Evolutionary conservation across 2,888 invertebrate species (phyloP).

Genomic region (Osedax fenrisi): DNA sequence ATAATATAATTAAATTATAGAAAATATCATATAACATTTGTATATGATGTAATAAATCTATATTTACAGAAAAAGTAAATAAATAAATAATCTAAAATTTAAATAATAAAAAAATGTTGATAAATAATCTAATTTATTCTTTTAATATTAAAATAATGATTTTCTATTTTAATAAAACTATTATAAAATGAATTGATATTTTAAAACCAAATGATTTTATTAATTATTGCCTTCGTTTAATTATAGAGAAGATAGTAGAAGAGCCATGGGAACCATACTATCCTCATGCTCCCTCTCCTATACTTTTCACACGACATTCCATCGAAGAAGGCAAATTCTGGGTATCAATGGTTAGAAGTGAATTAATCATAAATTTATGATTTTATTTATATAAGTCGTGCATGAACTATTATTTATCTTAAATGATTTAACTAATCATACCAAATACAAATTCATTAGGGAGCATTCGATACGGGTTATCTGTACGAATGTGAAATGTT

Average conservation of each 20-base stretch:
- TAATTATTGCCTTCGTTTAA: slow-evolving; percentile 37
- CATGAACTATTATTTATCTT: background rate
- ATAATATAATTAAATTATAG: no score
- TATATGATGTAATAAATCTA: no score
- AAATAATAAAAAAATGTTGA: no score
- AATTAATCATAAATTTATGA: no score
- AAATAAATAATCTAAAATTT: no score
- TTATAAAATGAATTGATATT: no score
- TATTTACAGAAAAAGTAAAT: no score
- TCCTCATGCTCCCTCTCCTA: slow-evolving; percentile 47
- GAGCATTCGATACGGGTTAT: slow-evolving; percentile 50
- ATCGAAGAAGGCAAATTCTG: slow-evolving; percentile 45
- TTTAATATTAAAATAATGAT: no score
- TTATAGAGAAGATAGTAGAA: slow-evolving; percentile 38
- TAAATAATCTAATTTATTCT: no score
- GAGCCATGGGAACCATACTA: slow-evolving; percentile 46
- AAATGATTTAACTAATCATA: background rate
- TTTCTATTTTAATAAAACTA: no score
- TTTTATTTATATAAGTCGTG: no score
- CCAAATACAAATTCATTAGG: slow-evolving; percentile 27
- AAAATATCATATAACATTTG: no score
- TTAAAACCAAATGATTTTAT: slow-evolving; percentile 28
- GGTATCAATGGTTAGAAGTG: slow-evolving; percentile 47
- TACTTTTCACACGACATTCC: slow-evolving; percentile 45
- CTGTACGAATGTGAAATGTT: slow-evolving; percentile 46